These are phyloP conservation scores for Lipotes vexillifer DNA, from an alignment of 2,113 vertebrate genomes.

Conservation along the genomic window DNA sequence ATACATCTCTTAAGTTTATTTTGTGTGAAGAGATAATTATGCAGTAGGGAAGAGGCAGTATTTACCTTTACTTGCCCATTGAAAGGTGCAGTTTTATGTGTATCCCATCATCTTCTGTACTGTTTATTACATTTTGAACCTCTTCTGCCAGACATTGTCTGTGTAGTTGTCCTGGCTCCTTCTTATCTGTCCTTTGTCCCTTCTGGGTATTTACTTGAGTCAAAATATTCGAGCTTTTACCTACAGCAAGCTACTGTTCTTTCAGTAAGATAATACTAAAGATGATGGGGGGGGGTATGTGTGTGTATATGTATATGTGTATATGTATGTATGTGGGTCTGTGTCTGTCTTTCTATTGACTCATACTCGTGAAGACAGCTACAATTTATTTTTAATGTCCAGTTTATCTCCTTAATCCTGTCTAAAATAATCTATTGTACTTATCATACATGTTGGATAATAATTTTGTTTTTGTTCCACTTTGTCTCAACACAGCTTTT, in stretches of 20 bases:
- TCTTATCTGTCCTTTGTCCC: background rate
- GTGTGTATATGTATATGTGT: background rate
- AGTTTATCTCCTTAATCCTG: background rate
- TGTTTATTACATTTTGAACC: slow-evolving; percentile 24
- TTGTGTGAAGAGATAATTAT: slow-evolving; percentile 11
- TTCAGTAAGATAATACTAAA: slow-evolving; percentile 14
- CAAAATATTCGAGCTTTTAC: slow-evolving; percentile 5
- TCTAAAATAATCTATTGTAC: slow-evolving; percentile 8
- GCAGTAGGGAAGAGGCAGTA: background rate
- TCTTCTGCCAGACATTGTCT: background rate
- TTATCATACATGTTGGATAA: background rate
- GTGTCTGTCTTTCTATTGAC: background rate
- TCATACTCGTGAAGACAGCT: background rate
- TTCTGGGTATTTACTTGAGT: background rate
- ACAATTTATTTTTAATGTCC: slow-evolving; percentile 3
- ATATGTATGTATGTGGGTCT: background rate
- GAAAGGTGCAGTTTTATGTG: background rate
- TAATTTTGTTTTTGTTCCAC: slow-evolving; percentile 6
- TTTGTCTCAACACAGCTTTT: background rate
- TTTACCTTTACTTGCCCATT: background rate
- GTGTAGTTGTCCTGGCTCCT: background rate
- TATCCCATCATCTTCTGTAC: background rate
- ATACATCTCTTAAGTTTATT: background rate
- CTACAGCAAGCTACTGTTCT: background rate
- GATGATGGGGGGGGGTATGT: background rate